Conservation (phyloP, 2,113 vertebrate genomes). For the Lepisosteus oculatus region DNA sequence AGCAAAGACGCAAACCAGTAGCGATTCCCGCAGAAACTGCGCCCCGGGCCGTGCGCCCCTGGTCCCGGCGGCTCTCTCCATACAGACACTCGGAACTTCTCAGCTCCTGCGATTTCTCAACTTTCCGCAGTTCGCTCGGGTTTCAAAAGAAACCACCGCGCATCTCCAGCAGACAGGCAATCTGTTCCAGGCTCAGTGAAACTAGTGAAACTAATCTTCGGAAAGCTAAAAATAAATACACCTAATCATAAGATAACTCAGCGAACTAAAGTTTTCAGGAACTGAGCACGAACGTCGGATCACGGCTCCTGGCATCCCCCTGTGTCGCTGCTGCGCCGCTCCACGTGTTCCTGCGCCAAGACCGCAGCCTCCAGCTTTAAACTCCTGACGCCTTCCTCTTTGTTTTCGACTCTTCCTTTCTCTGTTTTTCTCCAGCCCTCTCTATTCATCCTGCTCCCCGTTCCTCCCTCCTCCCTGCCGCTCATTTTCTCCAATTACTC, state of each 20-base stretch:
- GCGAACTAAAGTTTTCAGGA: background rate
- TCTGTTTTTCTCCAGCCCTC: slow-evolving; percentile 25
- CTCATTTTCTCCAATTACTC: slow-evolving; percentile 36
- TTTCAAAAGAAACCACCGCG: too few relatives aligned
- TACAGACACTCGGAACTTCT: background rate
- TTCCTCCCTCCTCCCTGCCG: slow-evolving; percentile 16
- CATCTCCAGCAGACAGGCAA: too few relatives aligned
- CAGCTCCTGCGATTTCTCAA: too few relatives aligned
- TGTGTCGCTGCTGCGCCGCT: background rate
- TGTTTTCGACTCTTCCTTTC: slow-evolving; percentile 27
- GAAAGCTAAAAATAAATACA: too few relatives aligned
- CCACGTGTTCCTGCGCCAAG: slow-evolving; percentile 41
- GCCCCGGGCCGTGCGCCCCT: slow-evolving; percentile 30
- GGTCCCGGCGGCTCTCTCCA: slow-evolving; percentile 15
- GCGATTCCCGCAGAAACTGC: slow-evolving; percentile 45
- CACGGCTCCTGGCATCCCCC: too few relatives aligned
- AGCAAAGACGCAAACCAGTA: slow-evolving; percentile 57
- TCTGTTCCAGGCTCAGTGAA: too few relatives aligned
- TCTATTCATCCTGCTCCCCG: background rate
- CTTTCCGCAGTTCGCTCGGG: too few relatives aligned
- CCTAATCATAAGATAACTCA: too few relatives aligned
- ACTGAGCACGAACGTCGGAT: background rate
- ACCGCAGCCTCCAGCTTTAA: too few relatives aligned
- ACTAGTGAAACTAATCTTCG: too few relatives aligned
- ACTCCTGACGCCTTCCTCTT: slow-evolving; percentile 18